Percentiles rank a stretch among this genome's conserved stretches.
phyloP scores from a whole-genome alignment of 2,888 invertebrate genomes.

The Cremastinae sp. region DNA sequence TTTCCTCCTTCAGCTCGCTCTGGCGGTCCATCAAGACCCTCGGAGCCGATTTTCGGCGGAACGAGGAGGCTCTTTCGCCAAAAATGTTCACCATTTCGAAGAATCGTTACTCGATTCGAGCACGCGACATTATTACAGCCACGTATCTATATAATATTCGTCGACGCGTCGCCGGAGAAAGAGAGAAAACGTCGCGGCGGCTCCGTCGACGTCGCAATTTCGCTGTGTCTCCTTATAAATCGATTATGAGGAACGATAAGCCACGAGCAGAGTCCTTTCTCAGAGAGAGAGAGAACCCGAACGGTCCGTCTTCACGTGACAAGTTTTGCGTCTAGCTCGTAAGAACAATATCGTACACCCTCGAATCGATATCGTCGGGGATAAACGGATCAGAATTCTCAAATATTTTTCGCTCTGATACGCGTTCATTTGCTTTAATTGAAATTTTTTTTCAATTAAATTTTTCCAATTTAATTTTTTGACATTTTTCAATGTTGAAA shows the following conservation, averaged over 20 bases:
- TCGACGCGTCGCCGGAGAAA: not conserved
- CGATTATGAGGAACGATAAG: slow-evolving; percentile 40
- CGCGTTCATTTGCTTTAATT: no score
- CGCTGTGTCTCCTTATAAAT: slow-evolving; percentile 40
- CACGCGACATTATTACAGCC: slow-evolving; percentile 15
- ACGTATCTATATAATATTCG: not conserved
- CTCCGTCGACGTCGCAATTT: slow-evolving; percentile 16
- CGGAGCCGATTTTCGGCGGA: slow-evolving; percentile 51
- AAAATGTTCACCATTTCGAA: slow-evolving; percentile 54
- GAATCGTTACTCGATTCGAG: slow-evolving; percentile 59
- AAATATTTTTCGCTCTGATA: not conserved
- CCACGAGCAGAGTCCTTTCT: not conserved
- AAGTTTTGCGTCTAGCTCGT: not conserved
- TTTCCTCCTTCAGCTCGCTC: not conserved
- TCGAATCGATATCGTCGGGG: slow-evolving; percentile 21
- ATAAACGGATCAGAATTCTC: not conserved
- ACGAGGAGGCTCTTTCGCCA: slow-evolving; percentile 39
- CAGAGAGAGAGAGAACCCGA: no score
- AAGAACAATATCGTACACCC: slow-evolving; percentile 15
- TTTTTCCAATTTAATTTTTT: not conserved
- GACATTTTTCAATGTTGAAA: no score
- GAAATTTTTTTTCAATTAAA: no score
- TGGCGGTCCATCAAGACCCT: slow-evolving; percentile 24
- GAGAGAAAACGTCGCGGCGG: no score
- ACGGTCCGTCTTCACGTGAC: not conserved